phyloP scores from a whole-genome alignment of 2,113 vertebrate species.

The Corythoichthys intestinalis region DNA sequence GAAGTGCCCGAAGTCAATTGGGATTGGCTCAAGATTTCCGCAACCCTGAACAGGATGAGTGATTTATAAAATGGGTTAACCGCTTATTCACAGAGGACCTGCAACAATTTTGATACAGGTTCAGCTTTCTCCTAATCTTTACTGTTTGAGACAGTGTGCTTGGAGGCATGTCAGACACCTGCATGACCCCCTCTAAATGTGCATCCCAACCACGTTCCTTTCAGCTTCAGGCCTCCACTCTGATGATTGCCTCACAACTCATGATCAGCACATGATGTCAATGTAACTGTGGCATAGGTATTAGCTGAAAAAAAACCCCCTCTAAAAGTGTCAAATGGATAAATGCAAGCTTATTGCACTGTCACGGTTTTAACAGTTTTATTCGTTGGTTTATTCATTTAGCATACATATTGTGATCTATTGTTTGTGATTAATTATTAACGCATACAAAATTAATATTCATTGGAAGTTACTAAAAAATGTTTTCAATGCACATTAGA shows the following conservation, averaged over 20 bases:
- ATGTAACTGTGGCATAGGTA: constrained; percentile 44
- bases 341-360: constrained; percentile 15
- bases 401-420: neutral
- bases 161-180: constrained; percentile 17
- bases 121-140: constrained; percentile 16
- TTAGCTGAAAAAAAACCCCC: constrained; percentile 33
- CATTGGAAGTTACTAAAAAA: neutral
- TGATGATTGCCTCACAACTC: constrained; percentile 49
- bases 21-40: neutral
- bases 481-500: neutral
- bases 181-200: constrained; percentile 9
- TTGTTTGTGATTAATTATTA: neutral
- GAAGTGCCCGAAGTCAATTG: neutral
- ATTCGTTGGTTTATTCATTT: neutral
- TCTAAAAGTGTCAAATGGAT: constrained; percentile 26
- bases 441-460: neutral
- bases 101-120: constrained; percentile 13
- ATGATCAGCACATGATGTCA: constrained; percentile 70
- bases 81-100: constrained; percentile 21
- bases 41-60: neutral
- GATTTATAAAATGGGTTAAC: neutral
- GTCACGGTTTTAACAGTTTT: neutral
- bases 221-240: constrained; percentile 38
- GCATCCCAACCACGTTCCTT: constrained; percentile 12
- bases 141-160: constrained; percentile 9